phyloP scores from a whole-genome alignment of 2,888 invertebrate species.

The Sussaba pulchella region DNA sequence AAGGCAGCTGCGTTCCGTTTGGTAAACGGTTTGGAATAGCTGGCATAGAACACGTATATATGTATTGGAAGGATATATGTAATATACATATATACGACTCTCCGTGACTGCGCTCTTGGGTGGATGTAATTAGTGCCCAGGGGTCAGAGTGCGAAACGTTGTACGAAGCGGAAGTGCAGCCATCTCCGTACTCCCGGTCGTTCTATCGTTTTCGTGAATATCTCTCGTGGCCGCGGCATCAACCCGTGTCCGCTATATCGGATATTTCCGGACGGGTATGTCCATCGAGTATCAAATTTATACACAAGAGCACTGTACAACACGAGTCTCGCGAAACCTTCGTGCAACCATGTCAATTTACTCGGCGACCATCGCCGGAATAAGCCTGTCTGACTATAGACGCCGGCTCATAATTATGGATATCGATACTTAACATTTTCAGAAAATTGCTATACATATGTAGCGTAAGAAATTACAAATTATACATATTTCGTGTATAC shows the following conservation, averaged over 20 bases:
- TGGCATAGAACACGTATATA: neutral
- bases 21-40: conserved; percentile 15
- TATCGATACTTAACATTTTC: too few species aligned
- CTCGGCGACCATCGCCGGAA: neutral
- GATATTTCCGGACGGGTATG: conserved; percentile 20
- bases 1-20: conserved; percentile 26
- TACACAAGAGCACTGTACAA: neutral
- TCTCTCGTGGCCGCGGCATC: conserved; percentile 58
- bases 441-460: too few species aligned
- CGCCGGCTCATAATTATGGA: too few species aligned
- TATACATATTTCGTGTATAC: too few species aligned
- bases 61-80: neutral
- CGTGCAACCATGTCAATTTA: neutral
- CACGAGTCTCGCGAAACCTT: neutral
- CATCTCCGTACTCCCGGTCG: conserved; percentile 27
- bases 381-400: neutral
- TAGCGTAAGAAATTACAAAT: too few species aligned
- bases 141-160: conserved; percentile 71
- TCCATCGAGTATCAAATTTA: neutral
- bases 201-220: conserved; percentile 8
- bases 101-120: conserved; percentile 57
- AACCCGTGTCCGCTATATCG: conserved; percentile 62
- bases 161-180: conserved; percentile 51
- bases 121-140: conserved; percentile 71
- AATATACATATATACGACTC: neutral